Evolutionary conservation across 1,140 invertebrate genomes (phyloP).

Genomic region (Drosophila cardini): DNA sequence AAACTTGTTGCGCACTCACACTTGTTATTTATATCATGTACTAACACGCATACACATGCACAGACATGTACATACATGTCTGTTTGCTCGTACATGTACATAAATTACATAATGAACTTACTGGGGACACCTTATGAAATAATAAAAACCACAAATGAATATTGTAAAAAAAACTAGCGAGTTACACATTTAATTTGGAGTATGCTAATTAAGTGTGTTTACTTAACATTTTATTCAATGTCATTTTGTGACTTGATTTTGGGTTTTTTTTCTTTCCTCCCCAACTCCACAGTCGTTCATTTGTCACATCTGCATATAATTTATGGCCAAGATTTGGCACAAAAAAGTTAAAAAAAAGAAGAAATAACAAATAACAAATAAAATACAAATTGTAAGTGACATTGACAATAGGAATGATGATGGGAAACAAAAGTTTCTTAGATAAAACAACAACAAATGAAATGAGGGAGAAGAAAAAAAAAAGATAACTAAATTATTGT

Average conservation of each 20-base stretch:
- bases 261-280: slow-evolving; percentile 2
- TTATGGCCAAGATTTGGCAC: slow-evolving; percentile 53
- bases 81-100: background rate
- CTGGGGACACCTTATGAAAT: slow-evolving; percentile 22
- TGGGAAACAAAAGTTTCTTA: slow-evolving; percentile 34
- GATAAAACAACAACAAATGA: background rate
- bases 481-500: slow-evolving; percentile 29
- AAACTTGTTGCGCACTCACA: slow-evolving; percentile 52
- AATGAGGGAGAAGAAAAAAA: slow-evolving; percentile 1
- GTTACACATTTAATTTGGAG: slow-evolving; percentile 32
- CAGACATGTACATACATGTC: background rate
- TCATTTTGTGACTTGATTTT: slow-evolving; percentile 25
- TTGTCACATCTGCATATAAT: slow-evolving; percentile 51
- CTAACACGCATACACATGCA: slow-evolving; percentile 10
- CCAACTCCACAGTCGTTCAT: slow-evolving; percentile 5
- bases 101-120: slow-evolving; percentile 30
- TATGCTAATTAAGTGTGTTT: slow-evolving; percentile 40
- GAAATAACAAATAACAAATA: slow-evolving; percentile 22
- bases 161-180: slow-evolving; percentile 26
- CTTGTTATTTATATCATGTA: slow-evolving; percentile 55
- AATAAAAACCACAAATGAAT: slow-evolving; percentile 3
- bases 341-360: slow-evolving; percentile 32
- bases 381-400: slow-evolving; percentile 42
- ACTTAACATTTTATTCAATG: slow-evolving; percentile 38
- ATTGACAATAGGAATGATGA: slow-evolving; percentile 41